Conservation (phyloP, 2,888 invertebrate species). For the Drosophila incognita region DNA sequence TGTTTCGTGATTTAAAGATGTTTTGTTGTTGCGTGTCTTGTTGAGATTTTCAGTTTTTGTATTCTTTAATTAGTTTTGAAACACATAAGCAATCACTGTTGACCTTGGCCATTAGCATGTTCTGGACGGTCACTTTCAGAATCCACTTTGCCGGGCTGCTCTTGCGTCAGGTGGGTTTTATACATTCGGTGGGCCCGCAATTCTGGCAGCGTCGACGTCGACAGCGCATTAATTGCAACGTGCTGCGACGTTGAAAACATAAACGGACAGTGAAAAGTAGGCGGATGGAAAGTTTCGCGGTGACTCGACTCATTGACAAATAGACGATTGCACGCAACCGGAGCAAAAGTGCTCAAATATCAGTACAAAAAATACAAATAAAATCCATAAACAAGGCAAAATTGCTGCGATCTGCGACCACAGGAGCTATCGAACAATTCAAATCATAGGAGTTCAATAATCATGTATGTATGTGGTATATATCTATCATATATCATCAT, state of each 20-base stretch:
- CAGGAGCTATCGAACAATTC: background rate
- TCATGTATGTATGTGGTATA: background rate
- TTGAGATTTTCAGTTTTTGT: background rate
- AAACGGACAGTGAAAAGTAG: background rate
- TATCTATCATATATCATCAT: background rate
- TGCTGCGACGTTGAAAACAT: background rate
- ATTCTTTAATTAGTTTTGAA: background rate
- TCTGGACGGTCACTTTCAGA: slow-evolving; percentile 57
- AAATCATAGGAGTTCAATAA: background rate
- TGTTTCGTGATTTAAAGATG: background rate
- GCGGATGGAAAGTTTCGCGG: background rate
- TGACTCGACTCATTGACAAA: background rate
- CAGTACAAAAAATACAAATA: background rate
- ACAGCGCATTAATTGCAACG: slow-evolving; percentile 1
- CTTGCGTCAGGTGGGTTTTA: slow-evolving; percentile 44
- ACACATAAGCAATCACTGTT: background rate
- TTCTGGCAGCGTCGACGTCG: slow-evolving; percentile 17
- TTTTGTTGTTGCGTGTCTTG: background rate
- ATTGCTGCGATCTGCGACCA: background rate
- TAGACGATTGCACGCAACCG: background rate
- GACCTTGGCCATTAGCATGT: background rate
- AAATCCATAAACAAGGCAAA: too few relatives aligned
- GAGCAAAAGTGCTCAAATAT: background rate
- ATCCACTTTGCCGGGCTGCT: slow-evolving; percentile 84
- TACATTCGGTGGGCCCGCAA: slow-evolving; percentile 30